Evolutionary conservation across 1,140 invertebrate species (phyloP), one percentile per base, ranked within the genome.

Genomic region (Zaprionus tsacasi): DNA sequence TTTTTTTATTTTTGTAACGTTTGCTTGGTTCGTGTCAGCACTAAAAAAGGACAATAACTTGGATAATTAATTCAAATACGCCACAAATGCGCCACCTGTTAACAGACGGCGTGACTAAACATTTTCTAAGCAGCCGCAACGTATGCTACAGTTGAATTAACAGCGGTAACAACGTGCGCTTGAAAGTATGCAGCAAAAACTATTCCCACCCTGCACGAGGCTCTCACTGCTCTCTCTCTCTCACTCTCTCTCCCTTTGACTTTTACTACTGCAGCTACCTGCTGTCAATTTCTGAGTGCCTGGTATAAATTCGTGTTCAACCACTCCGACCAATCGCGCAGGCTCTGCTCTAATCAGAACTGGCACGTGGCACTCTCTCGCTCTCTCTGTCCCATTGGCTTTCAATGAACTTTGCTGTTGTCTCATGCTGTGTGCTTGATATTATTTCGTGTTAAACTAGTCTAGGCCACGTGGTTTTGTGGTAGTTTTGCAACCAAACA

Each of bases 261-360:
- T 15, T 45, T n/a, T 35, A 6, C 33, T 35, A 30, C 33, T 10
- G 33, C 33, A 8, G 33, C 33, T 6, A 35, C 33, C 33, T 45
- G 3, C 40, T 15, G 40, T n/a, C n/a, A n/a, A 15, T 45, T 45
- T n/a, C 40, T 45, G 40, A 6, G 40, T 45, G 40, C 40, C 40
- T 45, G 40, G 6, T 45, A 45, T 15, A 8, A 45, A 45, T 45
- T 45, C 40, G n/a, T 45, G 40, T 45, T 45, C 40, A 45, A 45
- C 40, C 40, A 45, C 40, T 45, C n/a, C 6, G 40, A 15, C 40
- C n/a, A 45, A 45, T 7, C 40, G 40, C 40, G 40, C 40, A 45
- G 40, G 40, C 40, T 45, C 40, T 15, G 40, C 40, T 45, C 15
- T 15, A 45, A 45, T 45, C 40, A n/a, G 40, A 1, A 6, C n/a